Conservation (phyloP, 30 jellyfish, hydroid and myxozoan species). For the Pseudorhiza aurosa region DNA sequence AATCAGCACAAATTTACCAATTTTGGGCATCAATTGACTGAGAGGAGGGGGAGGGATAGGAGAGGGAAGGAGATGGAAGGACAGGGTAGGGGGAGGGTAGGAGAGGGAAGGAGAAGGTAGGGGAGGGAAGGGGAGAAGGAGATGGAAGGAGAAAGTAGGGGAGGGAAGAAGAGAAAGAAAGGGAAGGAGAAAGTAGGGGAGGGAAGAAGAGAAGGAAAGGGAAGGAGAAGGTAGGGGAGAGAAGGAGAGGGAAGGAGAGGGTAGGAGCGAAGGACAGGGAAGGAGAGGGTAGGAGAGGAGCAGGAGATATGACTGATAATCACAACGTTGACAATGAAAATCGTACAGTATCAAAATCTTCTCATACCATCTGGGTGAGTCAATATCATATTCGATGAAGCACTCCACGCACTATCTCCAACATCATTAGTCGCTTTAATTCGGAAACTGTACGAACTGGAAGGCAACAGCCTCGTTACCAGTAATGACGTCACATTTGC, state of each 20-base stretch:
- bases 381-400: conserved; percentile 32
- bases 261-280: not conserved
- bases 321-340: too few species aligned
- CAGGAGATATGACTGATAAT: too few species aligned
- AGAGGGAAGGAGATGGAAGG: not conserved
- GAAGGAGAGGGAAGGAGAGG: not conserved
- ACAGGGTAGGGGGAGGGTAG: not conserved
- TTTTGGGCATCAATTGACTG: too few species aligned
- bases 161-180: not conserved
- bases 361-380: conserved; percentile 76
- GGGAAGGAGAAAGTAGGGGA: not conserved
- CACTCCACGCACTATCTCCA: conserved; percentile 92
- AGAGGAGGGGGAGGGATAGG: not conserved
- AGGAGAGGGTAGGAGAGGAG: not conserved
- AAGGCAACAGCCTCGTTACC: conserved; percentile 64
- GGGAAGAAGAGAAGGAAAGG: not conserved
- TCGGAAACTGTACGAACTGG: conserved; percentile 82
- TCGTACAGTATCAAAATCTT: too few species aligned
- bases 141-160: not conserved
- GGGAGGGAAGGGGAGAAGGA: not conserved
- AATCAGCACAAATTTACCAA: not conserved
- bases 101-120: not conserved
- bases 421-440: conserved; percentile 88
- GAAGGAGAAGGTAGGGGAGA: not conserved
- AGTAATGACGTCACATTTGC: conserved; percentile 50